Evolutionary conservation across 1,140 invertebrate genomes (phyloP), one percentile per base, ranked within the genome.

Genomic region (Pogonognathellus flavescens): DNA sequence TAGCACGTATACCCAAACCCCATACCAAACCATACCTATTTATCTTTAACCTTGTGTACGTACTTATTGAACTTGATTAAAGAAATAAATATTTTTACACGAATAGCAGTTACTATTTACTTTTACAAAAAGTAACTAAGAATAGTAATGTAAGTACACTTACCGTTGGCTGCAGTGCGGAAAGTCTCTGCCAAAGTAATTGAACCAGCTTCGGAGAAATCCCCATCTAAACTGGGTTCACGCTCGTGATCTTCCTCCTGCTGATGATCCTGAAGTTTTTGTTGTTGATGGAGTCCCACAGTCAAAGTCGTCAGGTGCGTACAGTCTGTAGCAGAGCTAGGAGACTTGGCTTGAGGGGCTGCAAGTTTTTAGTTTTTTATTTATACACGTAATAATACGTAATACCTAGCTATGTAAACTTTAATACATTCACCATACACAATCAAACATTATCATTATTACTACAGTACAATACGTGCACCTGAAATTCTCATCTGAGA

Each of bases 111-210:
- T n/a, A 66, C 4, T 31, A 25, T 25, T 25, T 25, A 25, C 14
- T 66, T 31, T 25, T 66, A 25, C 3, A 66, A 13, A 13, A 25
- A 31, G 11, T 14, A 76, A 8, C 49, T n/a, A 13, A 70, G 53
- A 57, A 10, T 31, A 70, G 18, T 14, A 70, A 10, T 10, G 1
- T 3, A 14, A 49, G 22, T 81, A 14, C 0, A 18, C 66, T 62
- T 82, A 85, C 72, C 84, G 53, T 80, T 85, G n/a, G 76, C 72
- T 62, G 84, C 84, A 50, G 84, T 85, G 31, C 60, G 41, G 76
- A 81, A 85, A 70, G 72, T 85, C 66, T 81, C 76, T 41, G 84
- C 76, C 22, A 85, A 57, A 57, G 84, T 85, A 31, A 80, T 60
- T 81, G 84, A 85, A 82, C 84, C 70, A 72, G 52, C 60, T 50